Percentiles rank a stretch among this genome's conserved stretches.
These are phyloP conservation scores for Pterocles burchelli DNA, from an alignment of 2,113 vertebrate genomes.

Conservation along the genomic window DNA sequence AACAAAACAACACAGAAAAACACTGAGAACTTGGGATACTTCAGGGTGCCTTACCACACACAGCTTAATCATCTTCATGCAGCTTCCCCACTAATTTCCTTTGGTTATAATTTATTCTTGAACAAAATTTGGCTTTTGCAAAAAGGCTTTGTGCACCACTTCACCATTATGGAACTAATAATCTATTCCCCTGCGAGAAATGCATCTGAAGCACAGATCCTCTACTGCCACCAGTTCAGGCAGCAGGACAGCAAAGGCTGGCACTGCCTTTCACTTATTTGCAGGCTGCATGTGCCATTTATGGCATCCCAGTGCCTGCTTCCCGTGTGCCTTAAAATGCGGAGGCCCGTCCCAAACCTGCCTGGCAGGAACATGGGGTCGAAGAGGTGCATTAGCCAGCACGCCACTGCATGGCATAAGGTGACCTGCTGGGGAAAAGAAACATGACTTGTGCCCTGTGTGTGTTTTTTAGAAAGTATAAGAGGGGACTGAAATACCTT, in stretches of 20 bases:
- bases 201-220: neutral
- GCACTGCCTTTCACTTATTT: neutral
- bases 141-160: neutral
- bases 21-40: neutral
- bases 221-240: neutral
- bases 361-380: neutral
- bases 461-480: neutral
- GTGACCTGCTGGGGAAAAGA: neutral
- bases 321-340: neutral
- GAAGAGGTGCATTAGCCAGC: neutral
- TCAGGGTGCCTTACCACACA: neutral
- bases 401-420: neutral
- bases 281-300: accelerated
- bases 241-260: accelerated
- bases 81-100: neutral
- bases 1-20: neutral
- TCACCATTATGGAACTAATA: neutral
- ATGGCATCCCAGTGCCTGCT: neutral
- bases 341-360: neutral
- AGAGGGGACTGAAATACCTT: neutral
- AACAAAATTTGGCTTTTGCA: neutral
- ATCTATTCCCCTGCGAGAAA: neutral
- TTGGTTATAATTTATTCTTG: neutral
- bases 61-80: neutral
- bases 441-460: neutral